Base-by-base conservation (phyloP, 1,140 invertebrate genomes). In the Lepidurus packardi region DNA sequence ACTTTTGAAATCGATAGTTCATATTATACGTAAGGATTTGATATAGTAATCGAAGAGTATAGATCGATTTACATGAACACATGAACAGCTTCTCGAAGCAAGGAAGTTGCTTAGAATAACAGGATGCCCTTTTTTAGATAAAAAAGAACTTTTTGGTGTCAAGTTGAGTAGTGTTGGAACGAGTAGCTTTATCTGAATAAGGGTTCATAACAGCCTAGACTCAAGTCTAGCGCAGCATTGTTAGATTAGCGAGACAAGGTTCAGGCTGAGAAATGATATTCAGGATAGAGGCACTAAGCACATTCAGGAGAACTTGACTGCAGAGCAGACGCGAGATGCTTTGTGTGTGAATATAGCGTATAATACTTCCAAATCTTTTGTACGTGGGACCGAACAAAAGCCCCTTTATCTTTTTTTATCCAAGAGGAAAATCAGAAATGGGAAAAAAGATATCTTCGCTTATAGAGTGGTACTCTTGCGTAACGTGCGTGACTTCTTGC, bases 401-500 rank as follows among this genome's bases (percentile, higher is more conserved):
- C 34, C 3, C 34, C 34, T 34, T 4, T 34, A 34, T 34, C 34
- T 47, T 16, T 47, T n/a, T 7, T 47, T 47, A 47, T 47, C 45
- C 16, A 47, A 47, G 45, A 16, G 45, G 45, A 16, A 47, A 65
- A 65, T 7, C 16, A 65, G 21, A 34, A 34, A 4, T 0, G 34
- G 2, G 3, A 34, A 34, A 34, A 34, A 34, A 34, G 34, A 34
- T 34, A 34, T 34, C 34, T 47, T 47, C 16, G 53, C 13, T 65
- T 65, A 13, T 65, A 13, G 21, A 65, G 13, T 16, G 34, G 21
- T 65, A 13, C 53, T 65, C 25, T 65, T 65, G 47, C 47, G 47
- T 47, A 65, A 2, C 53, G 53, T 65, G 53, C 53, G 53, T 65
- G 53, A 65, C 53, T 65, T 65, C 53, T 65, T 65, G n/a, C n/a